Base-by-base conservation (phyloP, 2,113 vertebrate species). In the Climacteris rufus region DNA sequence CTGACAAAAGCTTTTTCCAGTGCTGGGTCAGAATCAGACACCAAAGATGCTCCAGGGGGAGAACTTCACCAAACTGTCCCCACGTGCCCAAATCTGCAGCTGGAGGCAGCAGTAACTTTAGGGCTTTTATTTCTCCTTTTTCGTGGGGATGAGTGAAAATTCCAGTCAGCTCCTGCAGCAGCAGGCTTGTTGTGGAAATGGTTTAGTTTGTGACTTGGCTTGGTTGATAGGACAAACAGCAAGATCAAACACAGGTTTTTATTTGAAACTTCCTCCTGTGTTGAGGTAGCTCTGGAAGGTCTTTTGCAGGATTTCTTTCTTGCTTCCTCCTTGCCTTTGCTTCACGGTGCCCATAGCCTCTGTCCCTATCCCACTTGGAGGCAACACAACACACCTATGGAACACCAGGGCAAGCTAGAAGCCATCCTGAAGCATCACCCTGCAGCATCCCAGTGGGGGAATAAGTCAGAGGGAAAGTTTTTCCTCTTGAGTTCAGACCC, bases 1-100 rank as follows among this genome's bases (percentile, higher is more conserved):
- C 90, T 49, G 91, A 97, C 81, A 98, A 91, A 70, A 87, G 81
- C 97, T 33, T 96, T 99, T 95, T 98, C 98, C 70, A 98, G 93
- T n/a, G 83, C 97, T 42, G 94, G 80, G 28, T 91, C 98, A 95
- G 97, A 98, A 84, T 96, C 96, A 10, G 94, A 97, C 83, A 98
- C 97, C 74, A 76, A 53, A 86, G 97, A 98, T 97, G 95, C 96
- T 13, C 84, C 96, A 28, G 79, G 85, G 5, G 15, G 94, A 40
- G 84, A 93, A 69, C 65, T 98, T 2, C 18, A 65, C 90, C 96
- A 75, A 83, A 68, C 97, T 68, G 89, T 98, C 21, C 97, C 93
- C 20, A 37, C 8, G 88, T 74, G 6, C 97, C 97, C 4, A 96
- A 86, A 83, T 10, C 96, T 98, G 33, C 97, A 97, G 66, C 75